Percentiles rank a stretch among this genome's conserved stretches.
Evolutionary conservation across 2,113 vertebrate species (phyloP).

Genomic region (Ursus arctos): DNA sequence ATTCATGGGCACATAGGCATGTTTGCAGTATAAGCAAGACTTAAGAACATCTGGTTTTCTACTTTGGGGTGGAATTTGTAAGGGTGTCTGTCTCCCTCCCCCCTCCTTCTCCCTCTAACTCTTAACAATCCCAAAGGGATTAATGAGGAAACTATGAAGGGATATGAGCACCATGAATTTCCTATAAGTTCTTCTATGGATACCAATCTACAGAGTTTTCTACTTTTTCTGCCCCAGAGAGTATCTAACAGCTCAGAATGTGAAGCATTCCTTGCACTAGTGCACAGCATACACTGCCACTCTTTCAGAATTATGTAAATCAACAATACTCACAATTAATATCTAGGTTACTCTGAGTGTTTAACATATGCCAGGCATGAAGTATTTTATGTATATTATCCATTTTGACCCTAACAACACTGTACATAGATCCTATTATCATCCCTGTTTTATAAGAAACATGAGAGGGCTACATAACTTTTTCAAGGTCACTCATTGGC

Average conservation of each 20-base stretch:
- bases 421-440: not conserved
- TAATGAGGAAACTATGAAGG: not conserved
- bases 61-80: not conserved
- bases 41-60: not conserved
- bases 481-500: not conserved
- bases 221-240: not conserved
- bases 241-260: not conserved
- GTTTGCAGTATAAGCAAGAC: not conserved
- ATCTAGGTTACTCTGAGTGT: not conserved
- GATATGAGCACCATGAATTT: not conserved
- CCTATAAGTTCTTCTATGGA: not conserved
- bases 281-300: not conserved
- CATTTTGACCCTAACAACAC: not conserved
- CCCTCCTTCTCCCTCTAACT: not conserved
- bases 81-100: too few species aligned
- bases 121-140: not conserved
- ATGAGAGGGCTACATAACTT: not conserved
- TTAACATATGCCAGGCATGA: not conserved
- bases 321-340: not conserved
- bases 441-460: not conserved
- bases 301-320: not conserved
- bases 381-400: not conserved
- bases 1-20: not conserved
- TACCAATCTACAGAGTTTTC: not conserved
- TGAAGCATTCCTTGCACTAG: not conserved